Evolutionary conservation across 2,113 vertebrate species (phyloP), one percentile per base, ranked within the genome.

Genomic region (Sylvietta virens): DNA sequence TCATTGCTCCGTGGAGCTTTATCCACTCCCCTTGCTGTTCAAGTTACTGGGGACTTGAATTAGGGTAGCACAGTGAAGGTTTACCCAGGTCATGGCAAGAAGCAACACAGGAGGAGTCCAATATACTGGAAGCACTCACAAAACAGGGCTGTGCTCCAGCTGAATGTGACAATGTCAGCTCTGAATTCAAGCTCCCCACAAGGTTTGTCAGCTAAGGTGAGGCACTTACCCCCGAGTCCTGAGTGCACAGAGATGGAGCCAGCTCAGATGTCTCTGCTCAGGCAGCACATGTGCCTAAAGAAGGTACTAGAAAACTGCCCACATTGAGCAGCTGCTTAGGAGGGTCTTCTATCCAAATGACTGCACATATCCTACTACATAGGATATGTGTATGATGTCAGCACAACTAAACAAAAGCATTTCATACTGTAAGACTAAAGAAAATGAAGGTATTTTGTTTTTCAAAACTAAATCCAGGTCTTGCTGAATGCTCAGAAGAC

Each of bases 191-290:
- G 31, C n/a, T 60, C 37, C 31, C 22, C 31, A 27, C 3, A 8
- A 6, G 62, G 17, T 28, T 40, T 73, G 10, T n/a, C 28, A 65
- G 42, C 58, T 65, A 28, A 18, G 50, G 15, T 44, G 28, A 44
- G n/a, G 61, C 12, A 33, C 26, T 27, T 10, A 12, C 1, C 9
- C 53, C 44, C 0, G 0, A 40, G n/a, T 40, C 40, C 8, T 2
- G 27, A 28, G 35, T 2, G 16, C 7, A 1, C 39, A 66, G 21
- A 47, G 47, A 4, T 1, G 10, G 42, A 86, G 30, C 11, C 48
- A 53, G 7, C 14, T 70, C 53, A 33, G 50, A 39, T 7, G 4
- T 35, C 23, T 42, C 56, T 70, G 26, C 56, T 62, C 42, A 23
- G 35, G 39, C 47, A 74, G 44, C 1, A 3, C 40, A 40, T 22